Conservation (phyloP, 2,797 vertebrate species). For the Phalanger gymnotis region DNA sequence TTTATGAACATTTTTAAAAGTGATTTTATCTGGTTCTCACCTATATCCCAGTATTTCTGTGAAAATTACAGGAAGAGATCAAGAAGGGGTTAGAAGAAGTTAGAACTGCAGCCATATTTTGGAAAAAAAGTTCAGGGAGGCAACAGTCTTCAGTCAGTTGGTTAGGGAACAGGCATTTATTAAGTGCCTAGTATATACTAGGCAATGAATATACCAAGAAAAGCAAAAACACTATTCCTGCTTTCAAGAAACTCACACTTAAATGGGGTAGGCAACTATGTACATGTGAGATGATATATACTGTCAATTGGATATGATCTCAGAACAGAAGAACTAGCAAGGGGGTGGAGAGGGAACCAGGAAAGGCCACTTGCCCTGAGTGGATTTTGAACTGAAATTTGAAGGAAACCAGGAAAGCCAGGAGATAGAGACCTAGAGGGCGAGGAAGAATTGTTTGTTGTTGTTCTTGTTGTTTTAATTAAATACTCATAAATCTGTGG, state of each 20-base stretch:
- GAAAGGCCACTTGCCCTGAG: background rate
- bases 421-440: background rate
- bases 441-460: background rate
- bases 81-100: background rate
- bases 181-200: background rate
- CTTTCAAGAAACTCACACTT: background rate
- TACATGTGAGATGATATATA: background rate
- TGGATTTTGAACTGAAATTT: background rate
- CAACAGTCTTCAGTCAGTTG: background rate
- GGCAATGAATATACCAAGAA: background rate
- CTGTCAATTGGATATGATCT: background rate
- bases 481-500: background rate
- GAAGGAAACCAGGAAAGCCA: background rate
- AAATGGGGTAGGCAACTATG: background rate
- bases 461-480: background rate
- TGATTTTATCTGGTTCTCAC: conserved; percentile 8
- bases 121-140: background rate
- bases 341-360: background rate
- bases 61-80: conserved; percentile 15
- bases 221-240: background rate
- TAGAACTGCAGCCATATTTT: too few relatives aligned
- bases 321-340: background rate
- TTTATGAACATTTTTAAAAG: conserved; percentile 15
- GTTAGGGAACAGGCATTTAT: background rate
- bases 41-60: conserved; percentile 14